Conservation (phyloP, 2,888 invertebrate genomes). For the Crematogaster levior region DNA sequence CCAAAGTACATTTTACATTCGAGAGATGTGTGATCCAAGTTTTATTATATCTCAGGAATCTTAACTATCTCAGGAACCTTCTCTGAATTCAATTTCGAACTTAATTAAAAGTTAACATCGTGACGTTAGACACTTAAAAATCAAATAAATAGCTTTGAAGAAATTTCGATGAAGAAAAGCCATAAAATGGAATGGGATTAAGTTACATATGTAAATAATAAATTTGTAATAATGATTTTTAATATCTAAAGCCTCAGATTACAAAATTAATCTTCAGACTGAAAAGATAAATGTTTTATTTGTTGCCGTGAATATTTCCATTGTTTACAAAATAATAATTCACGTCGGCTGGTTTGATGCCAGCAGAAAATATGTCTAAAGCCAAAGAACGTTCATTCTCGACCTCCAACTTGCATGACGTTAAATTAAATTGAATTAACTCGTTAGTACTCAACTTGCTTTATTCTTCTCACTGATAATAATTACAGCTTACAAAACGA, state of each 20-base stretch:
- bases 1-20: background rate
- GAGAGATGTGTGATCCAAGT: background rate
- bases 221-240: background rate
- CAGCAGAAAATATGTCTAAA: background rate
- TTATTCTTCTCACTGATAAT: background rate
- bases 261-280: too few species aligned
- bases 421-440: constrained; percentile 1
- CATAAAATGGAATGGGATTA: background rate
- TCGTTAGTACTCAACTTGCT: background rate
- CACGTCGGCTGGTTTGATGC: background rate
- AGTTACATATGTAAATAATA: background rate
- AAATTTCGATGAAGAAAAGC: background rate
- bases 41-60: too few species aligned
- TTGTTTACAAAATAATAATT: background rate
- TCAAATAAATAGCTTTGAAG: background rate
- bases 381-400: background rate
- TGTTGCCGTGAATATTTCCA: background rate
- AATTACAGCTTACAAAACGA: constrained; percentile 8
- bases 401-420: background rate
- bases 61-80: background rate
- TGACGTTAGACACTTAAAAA: background rate
- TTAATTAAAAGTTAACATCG: background rate
- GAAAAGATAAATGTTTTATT: background rate
- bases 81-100: background rate
- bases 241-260: background rate